Evolutionary conservation across 2,888 invertebrate species (phyloP), one percentile per base, ranked within the genome.

Genomic region (Sabatieria punctata): DNA sequence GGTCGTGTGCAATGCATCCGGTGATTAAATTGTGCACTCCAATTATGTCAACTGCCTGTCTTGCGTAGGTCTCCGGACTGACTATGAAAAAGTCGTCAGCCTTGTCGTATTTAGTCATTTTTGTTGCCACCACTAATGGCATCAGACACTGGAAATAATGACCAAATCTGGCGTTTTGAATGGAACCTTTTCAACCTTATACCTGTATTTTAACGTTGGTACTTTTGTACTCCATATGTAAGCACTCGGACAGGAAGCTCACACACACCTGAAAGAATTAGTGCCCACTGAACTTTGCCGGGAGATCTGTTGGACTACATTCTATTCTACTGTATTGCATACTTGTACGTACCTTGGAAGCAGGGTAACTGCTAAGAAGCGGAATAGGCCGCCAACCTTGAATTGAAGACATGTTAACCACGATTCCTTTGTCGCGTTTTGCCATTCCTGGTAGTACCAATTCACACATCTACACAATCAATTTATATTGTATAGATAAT

Each of bases 1-100:
- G 53, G 45, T 61, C 61, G 43, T 61, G 61, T 43, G 60, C 61
- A 46, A 61, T 54, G 43, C 61, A 62, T 35, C 61, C 61, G 23
- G 57, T 53, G 4, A 61, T 61, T 22, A 53, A 54, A 25, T 53
- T 52, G 0, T 51, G 52, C 4, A 60, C 42, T 13, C 61, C 61
- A 26, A 61, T 47, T 13, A 58, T 55, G 39, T 52, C 50, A 26
- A 60, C 57, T 2, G 61, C 61, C 46, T 59, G 54, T 11, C 52
- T 54, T 22, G 55, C 56, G 50, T 61, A 61, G 24, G 52, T 46
- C 48, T 60, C 57, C 13, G 61, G 56, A 1, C 56, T 55, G 2
- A 62, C 60, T 4, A 61, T 60, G 42, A 61, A 61, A 18, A 8
- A 8, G 15, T 8, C 15, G 30, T 8, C 30, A 8, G 30, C 8